Base-by-base conservation (phyloP, 2,888 invertebrate species). In the Dryomyza anilis region DNA sequence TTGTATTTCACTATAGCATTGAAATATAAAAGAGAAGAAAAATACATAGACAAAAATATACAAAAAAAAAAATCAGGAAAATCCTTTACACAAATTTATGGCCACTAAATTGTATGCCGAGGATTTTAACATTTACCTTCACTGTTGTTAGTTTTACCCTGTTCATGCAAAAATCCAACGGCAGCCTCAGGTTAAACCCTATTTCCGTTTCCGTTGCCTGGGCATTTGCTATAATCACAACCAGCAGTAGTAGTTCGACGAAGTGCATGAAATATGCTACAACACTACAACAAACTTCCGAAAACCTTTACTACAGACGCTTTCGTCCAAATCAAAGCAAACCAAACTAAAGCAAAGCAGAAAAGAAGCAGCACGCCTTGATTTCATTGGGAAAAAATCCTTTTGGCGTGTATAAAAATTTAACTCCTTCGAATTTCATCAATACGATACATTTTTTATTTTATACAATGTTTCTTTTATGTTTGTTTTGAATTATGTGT, bases 361-460 rank as follows among this genome's bases (percentile, higher is more conserved):
- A 16, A 43, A 43, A 43, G 8, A 16, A 39, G 16, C 6, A 16
- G 19, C n/a, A 43, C n/a, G n/a, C 1, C 43, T 43, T 43, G n/a
- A 43, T 43, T 1, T 43, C 16, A 27, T 52, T 52, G 29, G 23
- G 50, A n/a, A n/a, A 27, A 52, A 53, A 61, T 61, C 53, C 61
- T 53, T 39, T 27, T 23, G 29, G 52, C 53, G n/a, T n/a, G n/a
- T n/a, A n/a, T n/a, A 43, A 43, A 61, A 61, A 61, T 61, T 61
- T 43, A 21, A 39, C 60, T 27, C 16, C 36, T 12, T 55, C 55
- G 21, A 33, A 55, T 55, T 55, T 55, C 36, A 55, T 36, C 55
- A 55, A 36, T 33, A 36, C 55, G 55, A 55, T 55, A 55, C 55
- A 10, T 12, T 19, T 30, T 30, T 36, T n/a, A n/a, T n/a, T n/a